Evolutionary conservation across 2,797 vertebrate genomes (phyloP).

Genomic region (Melanogrammus aeglefinus): DNA sequence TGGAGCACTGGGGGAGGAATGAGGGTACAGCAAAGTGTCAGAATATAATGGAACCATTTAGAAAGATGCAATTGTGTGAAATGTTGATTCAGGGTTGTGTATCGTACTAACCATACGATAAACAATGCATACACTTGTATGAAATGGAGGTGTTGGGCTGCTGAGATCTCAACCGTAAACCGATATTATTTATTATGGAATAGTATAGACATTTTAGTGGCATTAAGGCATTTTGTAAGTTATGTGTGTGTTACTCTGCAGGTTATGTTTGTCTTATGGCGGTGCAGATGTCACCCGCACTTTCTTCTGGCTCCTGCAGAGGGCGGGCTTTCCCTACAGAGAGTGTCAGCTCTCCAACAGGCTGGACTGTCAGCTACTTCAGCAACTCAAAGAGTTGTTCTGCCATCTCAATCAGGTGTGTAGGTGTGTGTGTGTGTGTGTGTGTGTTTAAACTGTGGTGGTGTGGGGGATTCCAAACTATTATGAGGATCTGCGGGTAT

Average conservation of each 20-base stretch:
- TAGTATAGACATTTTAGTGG: no score
- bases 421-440: constrained; percentile 19
- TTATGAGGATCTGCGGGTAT: neutral
- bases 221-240: neutral
- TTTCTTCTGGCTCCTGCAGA: constrained; percentile 96
- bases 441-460: neutral
- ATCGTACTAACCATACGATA: neutral
- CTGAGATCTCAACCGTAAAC: neutral
- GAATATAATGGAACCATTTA: neutral
- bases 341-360: constrained; percentile 89
- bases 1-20: neutral
- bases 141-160: no score
- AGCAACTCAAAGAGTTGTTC: constrained; percentile 93
- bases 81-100: no score
- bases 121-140: no score
- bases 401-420: constrained; percentile 94
- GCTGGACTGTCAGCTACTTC: constrained; percentile 88
- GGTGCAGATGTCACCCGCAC: constrained; percentile 92
- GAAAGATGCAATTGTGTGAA: neutral
- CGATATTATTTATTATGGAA: neutral
- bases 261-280: constrained; percentile 90
- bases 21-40: neutral
- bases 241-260: constrained; percentile 49
- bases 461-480: neutral
- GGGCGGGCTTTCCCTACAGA: constrained; percentile 93